Evolutionary conservation across 2,113 vertebrate genomes (phyloP), one percentile per base, ranked within the genome.

Genomic region (Centrocercus urophasianus): DNA sequence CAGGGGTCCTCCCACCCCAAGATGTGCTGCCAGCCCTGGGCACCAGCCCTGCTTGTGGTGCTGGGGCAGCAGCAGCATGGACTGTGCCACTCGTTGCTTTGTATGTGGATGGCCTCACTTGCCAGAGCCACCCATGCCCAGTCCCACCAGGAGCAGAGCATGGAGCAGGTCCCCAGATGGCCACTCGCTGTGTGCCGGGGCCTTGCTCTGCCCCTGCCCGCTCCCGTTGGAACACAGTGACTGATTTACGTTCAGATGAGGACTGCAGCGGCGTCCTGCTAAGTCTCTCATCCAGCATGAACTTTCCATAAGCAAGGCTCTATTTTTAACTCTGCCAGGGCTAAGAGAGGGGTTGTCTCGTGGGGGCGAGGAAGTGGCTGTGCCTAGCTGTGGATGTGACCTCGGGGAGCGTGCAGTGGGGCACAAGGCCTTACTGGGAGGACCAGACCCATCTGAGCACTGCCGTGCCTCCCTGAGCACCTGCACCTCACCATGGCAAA

Each of bases 251-350:
- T 45, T 79, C 89, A 60, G 83, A 89, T 86, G 88, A 84, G 91
- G 86, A 95, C 89, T 88, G 85, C 90, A 30, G 78, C 13, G 1
- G 83, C 45, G 1, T 94, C 88, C 94, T 92, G 91, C 93, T 40
- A 57, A 96, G 81, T 71, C 64, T 95, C 92, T 94, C 78, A 79
- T 96, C 96, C 96, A 95, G 22, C 88, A 76, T 76, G 87, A 96
- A 96, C 93, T 97, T 97, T 96, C 97, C 97, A 96, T 96, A 96
- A 97, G 96, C 96, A 94, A 95, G 79, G 63, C 86, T 96, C 95
- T 97, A 94, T 97, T 96, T 97, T 96, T 96, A 96, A 96, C 92
- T 94, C 92, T 87, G 88, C 86, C 67, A 45, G 92, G 65, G 50
- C 88, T 14, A 48, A 83, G 32, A 92, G 57, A 95, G 38, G 64